Evolutionary conservation across 1,140 invertebrate species (phyloP).

Genomic region (Matsumurasca onukii): DNA sequence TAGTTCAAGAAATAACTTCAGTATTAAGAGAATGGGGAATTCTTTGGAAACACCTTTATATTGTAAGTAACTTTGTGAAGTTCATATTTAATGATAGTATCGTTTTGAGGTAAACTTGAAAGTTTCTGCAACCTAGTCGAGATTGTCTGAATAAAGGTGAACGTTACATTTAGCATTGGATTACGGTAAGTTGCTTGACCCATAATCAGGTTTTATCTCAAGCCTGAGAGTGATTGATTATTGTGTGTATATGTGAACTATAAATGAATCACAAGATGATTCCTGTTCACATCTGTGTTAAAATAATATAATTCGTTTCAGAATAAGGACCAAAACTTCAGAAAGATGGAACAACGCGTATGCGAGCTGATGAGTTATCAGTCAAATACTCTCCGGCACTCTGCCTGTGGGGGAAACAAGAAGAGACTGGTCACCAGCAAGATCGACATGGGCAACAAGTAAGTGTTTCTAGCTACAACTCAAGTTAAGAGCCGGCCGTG

Average conservation of each 20-base stretch:
- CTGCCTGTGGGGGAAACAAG: conserved; percentile 86
- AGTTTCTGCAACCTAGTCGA: conserved; percentile 77
- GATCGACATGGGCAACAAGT: conserved; percentile 89
- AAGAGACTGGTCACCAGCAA: conserved; percentile 79
- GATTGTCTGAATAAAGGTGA: no score
- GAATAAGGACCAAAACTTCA: conserved; percentile 63
- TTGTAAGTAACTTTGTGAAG: conserved; percentile 65
- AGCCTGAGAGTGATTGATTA: background rate
- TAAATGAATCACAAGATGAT: conserved; percentile 1
- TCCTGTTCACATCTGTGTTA: background rate
- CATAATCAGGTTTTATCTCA: background rate
- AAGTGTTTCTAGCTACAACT: conserved; percentile 43
- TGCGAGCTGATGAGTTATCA: conserved; percentile 75
- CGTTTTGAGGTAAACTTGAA: conserved; percentile 78
- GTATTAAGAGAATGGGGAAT: conserved; percentile 48
- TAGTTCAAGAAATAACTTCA: background rate
- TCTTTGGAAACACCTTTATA: conserved; percentile 82
- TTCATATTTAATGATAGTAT: conserved; percentile 43
- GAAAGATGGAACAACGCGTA: conserved; percentile 75
- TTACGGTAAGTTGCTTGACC: no score
- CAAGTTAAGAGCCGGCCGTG: background rate
- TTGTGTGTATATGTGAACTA: conserved; percentile 3
- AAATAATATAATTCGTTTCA: conserved; percentile 44
- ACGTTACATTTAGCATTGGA: no score
- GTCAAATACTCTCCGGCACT: conserved; percentile 80